Percentiles rank a stretch among this genome's conserved stretches.
phyloP scores from a whole-genome alignment of 2,113 vertebrate species.

The Ceyx cyanopectus region DNA sequence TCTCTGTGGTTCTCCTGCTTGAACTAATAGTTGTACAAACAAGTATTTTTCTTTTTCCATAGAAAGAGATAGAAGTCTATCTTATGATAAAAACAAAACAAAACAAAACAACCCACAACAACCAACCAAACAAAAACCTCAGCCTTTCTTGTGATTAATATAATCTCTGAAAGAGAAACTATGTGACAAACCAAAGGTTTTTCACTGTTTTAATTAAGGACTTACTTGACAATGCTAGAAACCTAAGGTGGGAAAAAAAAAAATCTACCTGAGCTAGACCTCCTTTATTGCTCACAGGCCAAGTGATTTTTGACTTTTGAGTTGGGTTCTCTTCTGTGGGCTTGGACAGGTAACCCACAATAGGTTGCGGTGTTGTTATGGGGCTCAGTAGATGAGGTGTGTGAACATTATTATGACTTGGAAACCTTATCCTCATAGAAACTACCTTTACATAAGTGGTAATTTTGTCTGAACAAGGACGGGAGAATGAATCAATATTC shows the following conservation, averaged over 20 bases:
- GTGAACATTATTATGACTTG: background rate
- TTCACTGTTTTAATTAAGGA: background rate
- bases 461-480: background rate
- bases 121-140: background rate
- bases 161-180: background rate
- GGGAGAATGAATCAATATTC: background rate
- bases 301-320: background rate
- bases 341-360: background rate
- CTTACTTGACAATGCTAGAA: background rate
- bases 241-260: background rate
- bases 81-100: background rate
- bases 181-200: background rate
- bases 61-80: background rate
- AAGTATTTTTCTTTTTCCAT: background rate
- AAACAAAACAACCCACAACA: background rate
- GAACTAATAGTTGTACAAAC: background rate
- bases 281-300: background rate
- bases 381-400: rapidly evolving
- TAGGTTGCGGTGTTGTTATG: background rate
- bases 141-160: background rate
- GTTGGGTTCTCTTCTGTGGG: rapidly evolving
- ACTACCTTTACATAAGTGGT: background rate
- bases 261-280: background rate
- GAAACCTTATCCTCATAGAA: background rate
- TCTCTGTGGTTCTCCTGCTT: background rate